These are phyloP conservation scores for Ochropleura plecta DNA, from an alignment of 2,888 invertebrate genomes.

Conservation along the genomic window DNA sequence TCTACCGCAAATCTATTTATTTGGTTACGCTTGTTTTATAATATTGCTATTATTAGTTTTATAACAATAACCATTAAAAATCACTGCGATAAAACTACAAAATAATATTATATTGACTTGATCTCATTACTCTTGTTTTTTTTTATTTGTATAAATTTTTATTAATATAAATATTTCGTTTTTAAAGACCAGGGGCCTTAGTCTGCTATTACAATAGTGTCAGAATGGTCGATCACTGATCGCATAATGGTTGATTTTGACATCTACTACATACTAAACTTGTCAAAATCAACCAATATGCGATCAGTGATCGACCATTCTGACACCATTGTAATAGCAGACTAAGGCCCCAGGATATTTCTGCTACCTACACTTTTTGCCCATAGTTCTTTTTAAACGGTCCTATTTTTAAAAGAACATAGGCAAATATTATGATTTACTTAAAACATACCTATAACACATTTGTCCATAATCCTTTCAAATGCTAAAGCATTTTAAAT, in stretches of 20 bases:
- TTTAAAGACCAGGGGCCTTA: too few species aligned
- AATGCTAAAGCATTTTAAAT: background rate
- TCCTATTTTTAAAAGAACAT: background rate
- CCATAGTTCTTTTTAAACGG: background rate
- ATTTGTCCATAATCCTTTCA: background rate
- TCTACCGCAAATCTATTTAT: conserved; percentile 8
- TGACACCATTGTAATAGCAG: too few species aligned
- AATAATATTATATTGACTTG: background rate
- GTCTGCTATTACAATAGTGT: too few species aligned
- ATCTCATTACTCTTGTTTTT: background rate
- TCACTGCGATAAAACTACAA: background rate
- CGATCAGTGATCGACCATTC: too few species aligned
- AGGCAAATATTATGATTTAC: background rate
- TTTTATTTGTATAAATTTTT: background rate
- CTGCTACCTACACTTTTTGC: background rate
- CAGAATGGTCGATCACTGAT: too few species aligned
- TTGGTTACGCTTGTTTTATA: background rate
- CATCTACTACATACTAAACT: too few species aligned
- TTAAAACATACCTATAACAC: background rate
- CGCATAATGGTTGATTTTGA: too few species aligned
- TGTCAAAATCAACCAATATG: too few species aligned
- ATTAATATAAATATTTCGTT: too few species aligned
- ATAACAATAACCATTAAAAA: background rate
- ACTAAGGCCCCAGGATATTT: too few species aligned
- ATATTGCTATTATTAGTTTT: background rate